phyloP scores from a whole-genome alignment of 2,888 invertebrate genomes.

The Periphyllus acericola region DNA sequence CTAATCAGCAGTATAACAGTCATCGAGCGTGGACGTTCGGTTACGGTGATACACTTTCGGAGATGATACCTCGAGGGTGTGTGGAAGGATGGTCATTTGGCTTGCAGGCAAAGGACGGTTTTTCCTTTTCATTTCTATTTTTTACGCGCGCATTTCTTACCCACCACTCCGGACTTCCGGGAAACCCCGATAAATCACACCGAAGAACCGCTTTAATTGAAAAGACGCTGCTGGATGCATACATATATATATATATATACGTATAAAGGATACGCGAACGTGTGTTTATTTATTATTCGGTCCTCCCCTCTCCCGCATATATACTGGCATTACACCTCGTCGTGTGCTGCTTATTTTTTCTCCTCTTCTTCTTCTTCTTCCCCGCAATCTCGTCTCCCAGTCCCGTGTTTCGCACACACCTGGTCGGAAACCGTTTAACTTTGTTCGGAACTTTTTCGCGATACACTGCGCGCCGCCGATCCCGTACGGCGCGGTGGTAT shows the following conservation, averaged over 20 bases:
- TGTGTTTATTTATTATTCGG: neutral
- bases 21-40: no score
- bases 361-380: neutral
- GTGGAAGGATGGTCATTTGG: neutral
- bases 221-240: constrained; percentile 2
- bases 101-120: neutral
- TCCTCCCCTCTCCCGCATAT: neutral
- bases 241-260: neutral
- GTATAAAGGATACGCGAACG: neutral
- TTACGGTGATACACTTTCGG: no score
- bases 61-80: no score
- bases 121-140: neutral
- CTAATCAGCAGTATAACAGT: no score
- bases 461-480: neutral
- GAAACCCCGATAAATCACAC: constrained; percentile 40
- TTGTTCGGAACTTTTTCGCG: neutral
- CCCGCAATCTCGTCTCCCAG: neutral
- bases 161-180: neutral
- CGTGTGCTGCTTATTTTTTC: neutral
- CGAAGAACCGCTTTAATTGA: constrained; percentile 28
- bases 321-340: no score
- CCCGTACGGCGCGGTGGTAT: neutral
- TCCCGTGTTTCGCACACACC: neutral
- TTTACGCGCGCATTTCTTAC: neutral
- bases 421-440: neutral